A percentile compares a stretch with the other conserved stretches of the same genome.
Evolutionary conservation across 2,113 vertebrate species (phyloP).

Genomic region (Boulengeromyrus knoepffleri): DNA sequence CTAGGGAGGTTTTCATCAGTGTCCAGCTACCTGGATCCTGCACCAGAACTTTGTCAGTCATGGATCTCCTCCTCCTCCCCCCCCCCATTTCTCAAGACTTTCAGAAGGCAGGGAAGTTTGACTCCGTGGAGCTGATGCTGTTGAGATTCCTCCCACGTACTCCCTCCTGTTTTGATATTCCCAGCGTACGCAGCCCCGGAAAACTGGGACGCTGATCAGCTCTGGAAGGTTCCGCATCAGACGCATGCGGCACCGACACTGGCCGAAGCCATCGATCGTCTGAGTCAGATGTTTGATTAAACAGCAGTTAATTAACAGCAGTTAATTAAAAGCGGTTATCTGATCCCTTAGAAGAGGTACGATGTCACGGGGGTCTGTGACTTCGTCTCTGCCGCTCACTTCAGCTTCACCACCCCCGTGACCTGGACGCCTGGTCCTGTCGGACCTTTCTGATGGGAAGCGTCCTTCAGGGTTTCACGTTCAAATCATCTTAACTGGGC

Average conservation of each 20-base stretch:
- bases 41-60: background rate
- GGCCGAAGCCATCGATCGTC: background rate
- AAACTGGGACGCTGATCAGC: background rate
- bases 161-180: background rate
- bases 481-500: background rate
- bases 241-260: background rate
- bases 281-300: slow-evolving; percentile 2
- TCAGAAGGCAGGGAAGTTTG: background rate
- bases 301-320: slow-evolving; percentile 3
- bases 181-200: background rate
- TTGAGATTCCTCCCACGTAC: background rate
- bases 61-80: background rate
- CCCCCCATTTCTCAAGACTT: background rate
- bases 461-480: background rate
- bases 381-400: background rate
- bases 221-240: background rate
- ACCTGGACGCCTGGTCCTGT: background rate
- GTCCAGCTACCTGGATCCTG: background rate
- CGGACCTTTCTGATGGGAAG: background rate
- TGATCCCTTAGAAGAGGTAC: background rate
- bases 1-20: background rate
- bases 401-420: background rate
- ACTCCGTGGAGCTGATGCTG: background rate
- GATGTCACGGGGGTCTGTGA: background rate
- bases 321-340: background rate